phyloP scores from a whole-genome alignment of 1,140 invertebrate genomes.

The Calephelis nemesis region DNA sequence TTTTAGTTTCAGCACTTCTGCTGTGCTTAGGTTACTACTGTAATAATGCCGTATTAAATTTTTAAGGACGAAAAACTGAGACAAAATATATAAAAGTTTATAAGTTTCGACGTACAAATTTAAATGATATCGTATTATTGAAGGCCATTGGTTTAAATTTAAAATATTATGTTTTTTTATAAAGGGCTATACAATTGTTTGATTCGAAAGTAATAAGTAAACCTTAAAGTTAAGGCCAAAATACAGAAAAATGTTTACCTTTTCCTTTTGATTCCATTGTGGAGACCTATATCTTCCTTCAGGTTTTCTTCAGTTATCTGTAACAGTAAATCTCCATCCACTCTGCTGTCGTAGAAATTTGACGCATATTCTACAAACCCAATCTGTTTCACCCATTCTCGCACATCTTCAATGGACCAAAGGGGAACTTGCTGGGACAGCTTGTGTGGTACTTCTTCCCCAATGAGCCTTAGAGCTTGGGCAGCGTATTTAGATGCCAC shows the following conservation, averaged over 20 bases:
- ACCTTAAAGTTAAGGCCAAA: neutral
- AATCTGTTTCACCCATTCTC: constrained; percentile 99
- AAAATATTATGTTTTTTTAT: too few species aligned
- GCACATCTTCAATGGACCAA: constrained; percentile 97
- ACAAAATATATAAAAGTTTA: too few species aligned
- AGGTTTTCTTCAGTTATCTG: constrained; percentile 96
- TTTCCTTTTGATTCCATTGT: constrained; percentile 95
- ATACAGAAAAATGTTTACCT: constrained; percentile 75
- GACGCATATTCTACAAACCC: constrained; percentile 92
- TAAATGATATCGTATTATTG: too few species aligned
- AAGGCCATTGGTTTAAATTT: too few species aligned
- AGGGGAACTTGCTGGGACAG: constrained; percentile 98
- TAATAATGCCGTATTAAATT: too few species aligned
- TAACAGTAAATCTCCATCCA: constrained; percentile 98
- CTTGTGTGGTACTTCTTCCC: constrained; percentile 98
- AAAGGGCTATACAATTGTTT: too few species aligned
- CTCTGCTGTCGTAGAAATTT: constrained; percentile 93
- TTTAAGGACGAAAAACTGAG: too few species aligned
- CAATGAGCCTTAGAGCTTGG: constrained; percentile 96
- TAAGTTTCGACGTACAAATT: too few species aligned
- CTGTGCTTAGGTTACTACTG: too few species aligned
- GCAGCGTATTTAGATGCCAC: constrained; percentile 98
- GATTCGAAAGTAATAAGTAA: too few species aligned
- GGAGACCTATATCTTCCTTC: constrained; percentile 94
- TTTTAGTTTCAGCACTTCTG: too few species aligned